Evolutionary conservation across 1,140 invertebrate genomes (phyloP).

Genomic region (Dendrolimus punctatus): DNA sequence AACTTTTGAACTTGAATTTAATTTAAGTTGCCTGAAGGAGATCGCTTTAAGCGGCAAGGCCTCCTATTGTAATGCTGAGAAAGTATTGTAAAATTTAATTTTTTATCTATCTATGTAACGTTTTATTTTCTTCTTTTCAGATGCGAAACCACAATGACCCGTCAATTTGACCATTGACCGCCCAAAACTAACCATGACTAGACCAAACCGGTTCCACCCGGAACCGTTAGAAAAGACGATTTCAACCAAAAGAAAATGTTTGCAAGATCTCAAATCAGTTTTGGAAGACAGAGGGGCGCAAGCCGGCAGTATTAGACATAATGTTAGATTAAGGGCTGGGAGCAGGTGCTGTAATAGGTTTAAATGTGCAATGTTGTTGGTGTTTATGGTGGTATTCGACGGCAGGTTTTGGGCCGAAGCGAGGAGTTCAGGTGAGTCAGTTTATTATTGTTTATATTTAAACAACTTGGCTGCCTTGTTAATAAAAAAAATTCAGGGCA

Average conservation of each 20-base stretch:
- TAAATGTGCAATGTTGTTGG: slow-evolving; percentile 49
- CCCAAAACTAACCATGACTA: slow-evolving; percentile 31
- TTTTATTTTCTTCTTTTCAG: slow-evolving; percentile 40
- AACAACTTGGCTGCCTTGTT: slow-evolving; percentile 8
- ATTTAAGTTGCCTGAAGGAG: neutral
- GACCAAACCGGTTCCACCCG: slow-evolving; percentile 17
- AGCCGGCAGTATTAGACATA: neutral
- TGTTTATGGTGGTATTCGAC: slow-evolving; percentile 44
- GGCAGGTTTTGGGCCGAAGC: slow-evolving; percentile 42
- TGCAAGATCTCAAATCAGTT: slow-evolving; percentile 55
- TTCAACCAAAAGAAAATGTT: slow-evolving; percentile 37
- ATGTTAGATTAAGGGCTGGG: slow-evolving; percentile 6
- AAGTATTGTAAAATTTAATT: neutral
- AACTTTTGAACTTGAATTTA: no score
- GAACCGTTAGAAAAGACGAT: slow-evolving; percentile 48
- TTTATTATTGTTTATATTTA: slow-evolving; percentile 9
- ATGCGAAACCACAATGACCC: slow-evolving; percentile 48
- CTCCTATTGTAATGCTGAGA: neutral
- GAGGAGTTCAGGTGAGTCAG: slow-evolving; percentile 51
- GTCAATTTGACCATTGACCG: slow-evolving; percentile 38
- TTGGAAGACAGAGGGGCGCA: slow-evolving; percentile 60
- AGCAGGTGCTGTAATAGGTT: slow-evolving; percentile 48
- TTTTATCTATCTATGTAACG: slow-evolving; percentile 5
- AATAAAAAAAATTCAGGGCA: neutral
- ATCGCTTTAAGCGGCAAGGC: no score